Conservation (phyloP, 2,113 vertebrate genomes). For the Mus spicilegus region DNA sequence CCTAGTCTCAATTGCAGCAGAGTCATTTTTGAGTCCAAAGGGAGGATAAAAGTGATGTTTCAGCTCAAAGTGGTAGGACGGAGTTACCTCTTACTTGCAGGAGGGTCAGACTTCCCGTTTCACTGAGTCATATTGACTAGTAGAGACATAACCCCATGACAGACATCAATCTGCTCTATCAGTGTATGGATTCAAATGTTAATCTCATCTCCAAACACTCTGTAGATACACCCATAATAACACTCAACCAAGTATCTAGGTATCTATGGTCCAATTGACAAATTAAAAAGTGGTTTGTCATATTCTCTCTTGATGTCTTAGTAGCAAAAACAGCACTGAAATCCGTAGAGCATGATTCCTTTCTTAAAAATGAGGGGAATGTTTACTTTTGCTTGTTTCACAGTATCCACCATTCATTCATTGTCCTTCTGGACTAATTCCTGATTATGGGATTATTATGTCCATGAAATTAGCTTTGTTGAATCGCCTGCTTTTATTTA, state of each 20-base stretch:
- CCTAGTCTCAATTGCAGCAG: background rate
- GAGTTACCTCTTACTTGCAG: background rate
- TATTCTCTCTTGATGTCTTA: background rate
- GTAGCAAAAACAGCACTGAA: background rate
- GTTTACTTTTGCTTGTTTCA: conserved; percentile 31
- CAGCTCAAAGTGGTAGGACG: background rate
- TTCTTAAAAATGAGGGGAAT: background rate
- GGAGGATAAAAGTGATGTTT: background rate
- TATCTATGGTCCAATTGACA: no score
- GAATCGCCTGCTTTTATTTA: no score
- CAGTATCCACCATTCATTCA: background rate
- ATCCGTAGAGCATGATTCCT: background rate
- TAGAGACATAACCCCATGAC: background rate
- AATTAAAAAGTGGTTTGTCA: background rate
- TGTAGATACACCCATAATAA: background rate
- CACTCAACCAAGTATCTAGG: background rate
- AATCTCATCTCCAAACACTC: background rate
- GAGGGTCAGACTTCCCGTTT: background rate
- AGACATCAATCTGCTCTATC: background rate
- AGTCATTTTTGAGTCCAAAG: conserved; percentile 1
- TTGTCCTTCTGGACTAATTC: background rate
- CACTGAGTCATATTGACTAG: background rate
- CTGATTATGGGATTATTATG: no score
- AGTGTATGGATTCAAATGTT: background rate
- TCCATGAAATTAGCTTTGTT: no score